Base-by-base conservation (phyloP, 1,140 invertebrate genomes). In the Euglossa dilemma region DNA sequence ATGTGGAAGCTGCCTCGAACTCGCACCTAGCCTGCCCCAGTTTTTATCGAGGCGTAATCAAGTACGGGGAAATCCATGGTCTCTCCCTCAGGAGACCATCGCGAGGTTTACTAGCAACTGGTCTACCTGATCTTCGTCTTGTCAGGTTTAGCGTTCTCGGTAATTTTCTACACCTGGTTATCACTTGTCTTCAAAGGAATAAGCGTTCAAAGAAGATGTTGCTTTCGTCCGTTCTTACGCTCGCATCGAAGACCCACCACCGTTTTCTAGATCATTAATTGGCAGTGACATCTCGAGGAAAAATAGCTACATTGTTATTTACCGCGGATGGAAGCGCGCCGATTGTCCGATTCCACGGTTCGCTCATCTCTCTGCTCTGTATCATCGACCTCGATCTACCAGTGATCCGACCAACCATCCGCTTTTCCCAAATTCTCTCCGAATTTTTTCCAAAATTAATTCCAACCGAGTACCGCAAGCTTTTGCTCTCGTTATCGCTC, bases 21-120 rank as follows among this genome's bases (percentile, higher is more conserved):
- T 82, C 80, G 83, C 87, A 87, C 87, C 84, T 87, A 87, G 79
- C 67, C 82, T 80, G 84, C 81, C 57, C 85, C 87, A 85, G 81
- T 90, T 90, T 90, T 90, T 90, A 78, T 67, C 74, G 61, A 79
- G 28, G 57, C 61, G 80, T 73, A 90, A 89, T 87, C 87, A 89
- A 81, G 78, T 90, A 89, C 87, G 66, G 61, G 81, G 89, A 90
- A 90, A 84, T 87, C 85, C 47, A 50, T 86, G 85, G 87, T 85
- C 85, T 90, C 85, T 90, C 89, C 89, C 87, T 75, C 84, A 81
- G 86, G 89, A 86, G 84, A 71, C 67, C 80, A 64, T 72, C 71
- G 54, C 54, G 54, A 69, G 54, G 18, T 36, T 80, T 20, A 56
- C 52, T 43, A 45, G 25, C 78, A 54, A 80, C 83, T 84, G 54